A percentile compares a stretch with the other conserved stretches of the same genome.
Conservation (phyloP, 2,888 invertebrate genomes). For the Caenorhabditis parvicauda region DNA sequence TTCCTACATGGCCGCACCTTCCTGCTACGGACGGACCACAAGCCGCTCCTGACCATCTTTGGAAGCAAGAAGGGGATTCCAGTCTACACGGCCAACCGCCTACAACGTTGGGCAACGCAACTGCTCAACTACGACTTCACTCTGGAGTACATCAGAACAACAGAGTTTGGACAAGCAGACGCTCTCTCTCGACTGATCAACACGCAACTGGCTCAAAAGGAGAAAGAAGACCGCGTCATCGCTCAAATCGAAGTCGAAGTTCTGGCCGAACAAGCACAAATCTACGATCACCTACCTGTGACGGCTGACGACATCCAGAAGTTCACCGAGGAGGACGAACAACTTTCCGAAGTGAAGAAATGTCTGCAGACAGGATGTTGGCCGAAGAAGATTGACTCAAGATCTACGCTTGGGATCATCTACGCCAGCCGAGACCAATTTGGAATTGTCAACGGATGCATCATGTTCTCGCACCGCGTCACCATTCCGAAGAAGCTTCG, state of each 20-base stretch:
- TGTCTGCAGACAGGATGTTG: slow-evolving; percentile 2
- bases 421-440: background rate
- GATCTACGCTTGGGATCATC: background rate
- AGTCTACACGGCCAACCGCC: slow-evolving; percentile 49
- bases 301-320: background rate
- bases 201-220: background rate
- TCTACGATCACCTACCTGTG: slow-evolving; percentile 4
- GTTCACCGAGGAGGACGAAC: slow-evolving; percentile 1
- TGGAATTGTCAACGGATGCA: slow-evolving; percentile 6
- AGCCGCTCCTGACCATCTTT: slow-evolving; percentile 59
- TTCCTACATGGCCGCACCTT: slow-evolving; percentile 64
- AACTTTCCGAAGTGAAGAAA: slow-evolving; percentile 2
- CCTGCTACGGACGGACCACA: slow-evolving; percentile 50
- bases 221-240: slow-evolving; percentile 18
- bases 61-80: slow-evolving; percentile 43
- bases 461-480: slow-evolving; percentile 32
- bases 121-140: slow-evolving; percentile 61
- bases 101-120: slow-evolving; percentile 53
- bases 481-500: slow-evolving; percentile 43
- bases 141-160: slow-evolving; percentile 54
- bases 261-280: background rate
- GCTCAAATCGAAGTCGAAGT: slow-evolving; percentile 11
- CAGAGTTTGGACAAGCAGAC: slow-evolving; percentile 59
- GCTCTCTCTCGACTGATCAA: slow-evolving; percentile 52
- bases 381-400: background rate